Conservation (phyloP, 2,888 invertebrate species). For the Drosophila conformis region DNA sequence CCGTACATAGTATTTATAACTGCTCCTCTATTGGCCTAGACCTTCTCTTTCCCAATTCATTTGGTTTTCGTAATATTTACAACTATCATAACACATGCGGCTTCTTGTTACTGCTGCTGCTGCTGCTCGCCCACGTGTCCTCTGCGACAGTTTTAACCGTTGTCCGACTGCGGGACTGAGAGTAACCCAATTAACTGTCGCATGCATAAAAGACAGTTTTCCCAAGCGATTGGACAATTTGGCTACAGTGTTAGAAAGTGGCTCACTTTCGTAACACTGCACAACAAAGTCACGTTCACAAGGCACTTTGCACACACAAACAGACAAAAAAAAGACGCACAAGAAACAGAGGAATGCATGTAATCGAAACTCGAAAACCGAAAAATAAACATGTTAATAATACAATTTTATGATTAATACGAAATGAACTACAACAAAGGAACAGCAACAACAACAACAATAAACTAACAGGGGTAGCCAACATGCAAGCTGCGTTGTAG, state of each 20-base stretch:
- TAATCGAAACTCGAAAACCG: constrained; percentile 79
- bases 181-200: constrained; percentile 67
- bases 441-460: constrained; percentile 18
- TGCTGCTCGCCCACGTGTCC: constrained; percentile 35
- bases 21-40: background rate
- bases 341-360: constrained; percentile 67
- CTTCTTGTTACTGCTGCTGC: constrained; percentile 12
- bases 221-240: constrained; percentile 25
- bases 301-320: constrained; percentile 17
- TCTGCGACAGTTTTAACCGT: constrained; percentile 47
- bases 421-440: constrained; percentile 65
- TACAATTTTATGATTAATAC: constrained; percentile 81
- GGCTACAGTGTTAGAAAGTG: constrained; percentile 69
- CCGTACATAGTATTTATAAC: background rate
- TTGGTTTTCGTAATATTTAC: constrained; percentile 36
- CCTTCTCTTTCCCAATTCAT: constrained; percentile 39
- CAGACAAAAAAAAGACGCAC: constrained; percentile 17
- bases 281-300: constrained; percentile 65
- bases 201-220: constrained; percentile 55
- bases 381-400: constrained; percentile 81
- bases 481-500: constrained; percentile 67
- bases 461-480: constrained; percentile 31
- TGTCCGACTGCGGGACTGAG: constrained; percentile 29
- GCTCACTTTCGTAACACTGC: constrained; percentile 73
- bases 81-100: constrained; percentile 39